Percentiles rank a stretch among this genome's conserved stretches.
These are phyloP conservation scores for Zaprionus lachaisei DNA, from an alignment of 1,140 invertebrate species.

Conservation along the genomic window DNA sequence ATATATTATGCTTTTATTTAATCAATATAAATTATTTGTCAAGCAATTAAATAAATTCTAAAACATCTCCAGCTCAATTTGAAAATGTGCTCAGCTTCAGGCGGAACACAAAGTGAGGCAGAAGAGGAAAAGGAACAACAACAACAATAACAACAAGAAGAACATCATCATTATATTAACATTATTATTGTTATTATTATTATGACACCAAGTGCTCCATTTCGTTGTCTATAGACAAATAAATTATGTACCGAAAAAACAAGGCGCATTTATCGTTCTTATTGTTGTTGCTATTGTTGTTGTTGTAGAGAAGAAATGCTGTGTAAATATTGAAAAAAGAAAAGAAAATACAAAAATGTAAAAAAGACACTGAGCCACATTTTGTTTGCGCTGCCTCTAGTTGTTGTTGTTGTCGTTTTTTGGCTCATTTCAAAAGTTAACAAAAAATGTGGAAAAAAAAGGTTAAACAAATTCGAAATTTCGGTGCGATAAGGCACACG, in stretches of 20 bases:
- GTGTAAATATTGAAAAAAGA: constrained; percentile 77
- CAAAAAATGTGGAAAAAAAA: constrained; percentile 52
- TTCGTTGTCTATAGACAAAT: constrained; percentile 69
- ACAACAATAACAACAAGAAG: background rate
- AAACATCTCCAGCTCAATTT: background rate
- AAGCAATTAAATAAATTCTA: background rate
- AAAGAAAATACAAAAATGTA: background rate
- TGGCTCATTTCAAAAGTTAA: constrained; percentile 59
- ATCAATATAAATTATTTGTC: background rate
- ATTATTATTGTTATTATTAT: constrained; percentile 23
- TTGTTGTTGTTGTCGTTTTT: constrained; percentile 50
- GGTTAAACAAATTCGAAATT: constrained; percentile 76
- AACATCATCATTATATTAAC: background rate
- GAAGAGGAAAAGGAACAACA: background rate
- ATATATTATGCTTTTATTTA: background rate
- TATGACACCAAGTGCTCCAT: constrained; percentile 66
- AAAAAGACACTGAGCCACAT: constrained; percentile 36
- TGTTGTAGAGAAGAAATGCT: constrained; percentile 69
- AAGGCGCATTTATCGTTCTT: constrained; percentile 26
- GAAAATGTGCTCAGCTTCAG: constrained; percentile 26
- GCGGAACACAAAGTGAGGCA: background rate
- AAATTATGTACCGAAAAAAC: constrained; percentile 59
- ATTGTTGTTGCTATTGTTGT: constrained; percentile 7
- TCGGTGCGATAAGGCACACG: constrained; percentile 57
- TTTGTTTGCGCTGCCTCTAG: constrained; percentile 46